Base-by-base conservation (phyloP, 2,888 invertebrate species). In the Drosophila villosipedis region DNA sequence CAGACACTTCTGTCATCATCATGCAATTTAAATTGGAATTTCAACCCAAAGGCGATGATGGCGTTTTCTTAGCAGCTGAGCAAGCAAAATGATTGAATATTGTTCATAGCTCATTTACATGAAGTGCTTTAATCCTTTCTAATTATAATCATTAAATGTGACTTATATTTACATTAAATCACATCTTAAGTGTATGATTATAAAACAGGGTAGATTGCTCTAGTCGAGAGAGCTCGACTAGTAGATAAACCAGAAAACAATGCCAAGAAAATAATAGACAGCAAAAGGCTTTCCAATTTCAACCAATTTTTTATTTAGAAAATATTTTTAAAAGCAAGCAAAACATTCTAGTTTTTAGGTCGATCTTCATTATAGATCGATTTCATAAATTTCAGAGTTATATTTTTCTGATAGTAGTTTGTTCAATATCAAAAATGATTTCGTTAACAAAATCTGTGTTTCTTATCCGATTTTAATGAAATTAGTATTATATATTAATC, bases 1-100 rank as follows among this genome's bases (percentile, higher is more conserved):
- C 86, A 84, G 77, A 67, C 68, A 33, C 53, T 41, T 35, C 41
- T 39, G 30, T 58, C 54, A 52, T 30, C 55, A 70, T 60, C 75
- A 67, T 80, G 47, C 67, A 80, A 80, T 80, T 73, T 76, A 76
- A 80, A 80, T 80, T 80, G 70, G 66, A 66, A 60, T 71, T 64
- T 22, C 31, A 60, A 52, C 73, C 58, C 53, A n/a, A 66, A 63
- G 63, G 68, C 76, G 19, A 41, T 12, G 28, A n/a, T 30, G 25
- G 25, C 1, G n/a, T 19, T 31, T 28, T 19, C 25, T 30, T 16
- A 33, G 37, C 10, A 30, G 33, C 52, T 28, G 19, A 1, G 19
- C 37, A 22, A n/a, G 31, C 52, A 49, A 67, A 30, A 43, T 62
- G 35, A 35, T 43, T 52, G 9, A 71, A 71, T 71, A 52, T 71